Evolutionary conservation across 2,888 invertebrate species (phyloP).

Genomic region (Cephus sareptanus): DNA sequence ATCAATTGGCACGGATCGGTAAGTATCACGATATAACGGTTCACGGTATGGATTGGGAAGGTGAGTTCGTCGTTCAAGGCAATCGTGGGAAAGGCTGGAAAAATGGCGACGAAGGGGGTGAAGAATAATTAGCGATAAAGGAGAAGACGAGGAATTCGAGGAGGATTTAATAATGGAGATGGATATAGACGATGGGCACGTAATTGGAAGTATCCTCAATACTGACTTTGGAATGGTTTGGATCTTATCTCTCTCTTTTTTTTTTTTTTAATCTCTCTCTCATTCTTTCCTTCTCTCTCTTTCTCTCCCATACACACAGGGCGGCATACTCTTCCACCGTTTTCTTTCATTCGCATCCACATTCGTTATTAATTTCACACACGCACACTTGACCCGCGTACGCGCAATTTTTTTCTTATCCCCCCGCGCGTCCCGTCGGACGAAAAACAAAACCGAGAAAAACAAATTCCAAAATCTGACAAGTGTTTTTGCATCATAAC

Average conservation of each 20-base stretch:
- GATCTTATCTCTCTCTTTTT: conserved; percentile 12
- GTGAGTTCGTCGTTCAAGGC: background rate
- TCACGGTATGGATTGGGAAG: background rate
- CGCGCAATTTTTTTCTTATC: background rate
- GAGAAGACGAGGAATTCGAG: background rate
- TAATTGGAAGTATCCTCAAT: conserved; percentile 42
- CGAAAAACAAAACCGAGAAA: background rate
- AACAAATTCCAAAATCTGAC: background rate
- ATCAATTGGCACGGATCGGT: background rate
- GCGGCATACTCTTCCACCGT: background rate
- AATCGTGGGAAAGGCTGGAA: background rate
- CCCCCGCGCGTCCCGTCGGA: background rate
- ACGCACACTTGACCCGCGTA: background rate
- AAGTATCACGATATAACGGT: background rate
- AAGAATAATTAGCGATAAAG: conserved; percentile 1
- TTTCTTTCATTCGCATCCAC: background rate
- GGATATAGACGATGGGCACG: conserved; percentile 1
- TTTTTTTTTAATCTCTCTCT: background rate
- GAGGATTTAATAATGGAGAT: background rate
- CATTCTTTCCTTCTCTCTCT: conserved; percentile 11
- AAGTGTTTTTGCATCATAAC: background rate
- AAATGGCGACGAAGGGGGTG: background rate
- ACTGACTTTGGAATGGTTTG: conserved; percentile 65
- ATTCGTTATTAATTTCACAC: background rate
- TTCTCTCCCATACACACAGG: background rate